Base-by-base conservation (phyloP, 2,113 vertebrate species). In the Anas platyrhynchos region DNA sequence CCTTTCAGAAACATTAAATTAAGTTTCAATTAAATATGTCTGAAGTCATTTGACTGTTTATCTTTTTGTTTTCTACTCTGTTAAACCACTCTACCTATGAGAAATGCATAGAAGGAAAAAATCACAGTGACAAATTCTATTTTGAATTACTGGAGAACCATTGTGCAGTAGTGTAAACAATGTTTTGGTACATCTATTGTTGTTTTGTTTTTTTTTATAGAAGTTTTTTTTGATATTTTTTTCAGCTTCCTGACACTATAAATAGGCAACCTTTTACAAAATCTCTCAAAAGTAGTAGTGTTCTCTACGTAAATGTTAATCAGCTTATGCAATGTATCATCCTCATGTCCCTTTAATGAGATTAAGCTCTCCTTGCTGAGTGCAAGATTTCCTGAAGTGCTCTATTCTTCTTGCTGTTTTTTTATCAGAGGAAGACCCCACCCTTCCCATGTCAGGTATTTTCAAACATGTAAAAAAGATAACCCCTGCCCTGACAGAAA, bases 21-120 rank as follows among this genome's bases (percentile, higher is more conserved):
- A 95, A 96, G 61, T 81, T 93, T 94, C 86, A 95, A 79, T 95
- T 94, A 96, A 90, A 29, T 65, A 92, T 72, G 54, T 91, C 83
- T 94, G 93, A 96, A 96, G 80, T 88, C 36, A 90, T 93, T 94
- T 94, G 31, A 88, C 74, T 93, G n/a, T 89, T 97, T 87, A 88
- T 90, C 34, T 84, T 86, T 94, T 82, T 93, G 83, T 66, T 94
- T 91, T 89, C 74, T 92, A 66, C 72, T 58, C 73, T 69, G 7
- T 82, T 79, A 88, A 92, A 89, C n/a, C 21, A 38, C 27, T 88
- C 38, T 54, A 38, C 80, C 66, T 50, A 68, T 41, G 21, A 83
- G 44, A 94, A 86, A 54, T 27, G 34, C 22, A 25, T 12, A 56
- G 69, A 86, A 92, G 66, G 79, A 81, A 86, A 84, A 91, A 48